phyloP scores from a whole-genome alignment of 2,797 vertebrate genomes.

The Gymnopithys bicolor region DNA sequence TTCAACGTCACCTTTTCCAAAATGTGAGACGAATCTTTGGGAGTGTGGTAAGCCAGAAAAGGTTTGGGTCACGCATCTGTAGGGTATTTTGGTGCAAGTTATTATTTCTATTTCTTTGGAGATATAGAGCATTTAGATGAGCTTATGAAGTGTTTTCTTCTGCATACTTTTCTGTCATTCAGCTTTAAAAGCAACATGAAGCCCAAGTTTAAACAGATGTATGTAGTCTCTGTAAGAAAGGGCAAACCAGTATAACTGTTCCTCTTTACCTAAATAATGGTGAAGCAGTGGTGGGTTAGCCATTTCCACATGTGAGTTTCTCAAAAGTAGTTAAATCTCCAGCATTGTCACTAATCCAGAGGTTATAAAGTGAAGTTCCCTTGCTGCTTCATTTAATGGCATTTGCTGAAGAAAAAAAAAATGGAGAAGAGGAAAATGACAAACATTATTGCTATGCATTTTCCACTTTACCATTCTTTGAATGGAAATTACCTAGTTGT shows the following conservation, averaged over 20 bases:
- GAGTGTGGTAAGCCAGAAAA: background rate
- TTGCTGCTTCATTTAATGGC: background rate
- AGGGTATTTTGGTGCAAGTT: background rate
- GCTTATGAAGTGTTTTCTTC: background rate
- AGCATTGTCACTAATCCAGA: conserved; percentile 15
- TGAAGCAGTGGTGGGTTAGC: background rate
- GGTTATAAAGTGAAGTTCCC: background rate
- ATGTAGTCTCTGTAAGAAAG: background rate
- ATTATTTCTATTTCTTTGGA: background rate
- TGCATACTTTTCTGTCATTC: background rate
- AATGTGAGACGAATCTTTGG: background rate
- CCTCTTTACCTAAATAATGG: background rate
- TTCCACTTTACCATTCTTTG: conserved; percentile 37
- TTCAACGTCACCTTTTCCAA: background rate
- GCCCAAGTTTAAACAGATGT: background rate
- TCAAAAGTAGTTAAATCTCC: background rate
- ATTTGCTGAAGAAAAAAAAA: background rate
- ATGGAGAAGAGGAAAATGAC: background rate
- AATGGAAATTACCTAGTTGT: conserved; percentile 70
- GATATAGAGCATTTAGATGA: background rate
- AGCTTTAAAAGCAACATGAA: background rate
- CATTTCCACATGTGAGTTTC: background rate
- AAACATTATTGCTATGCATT: conserved; percentile 56
- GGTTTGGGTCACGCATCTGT: background rate
- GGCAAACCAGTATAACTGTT: background rate